Percentiles rank a stretch among this genome's conserved stretches.
phyloP scores from a whole-genome alignment of 35 echinoderm and acorn worm species.

The Strongylocentrotus purpuratus region DNA sequence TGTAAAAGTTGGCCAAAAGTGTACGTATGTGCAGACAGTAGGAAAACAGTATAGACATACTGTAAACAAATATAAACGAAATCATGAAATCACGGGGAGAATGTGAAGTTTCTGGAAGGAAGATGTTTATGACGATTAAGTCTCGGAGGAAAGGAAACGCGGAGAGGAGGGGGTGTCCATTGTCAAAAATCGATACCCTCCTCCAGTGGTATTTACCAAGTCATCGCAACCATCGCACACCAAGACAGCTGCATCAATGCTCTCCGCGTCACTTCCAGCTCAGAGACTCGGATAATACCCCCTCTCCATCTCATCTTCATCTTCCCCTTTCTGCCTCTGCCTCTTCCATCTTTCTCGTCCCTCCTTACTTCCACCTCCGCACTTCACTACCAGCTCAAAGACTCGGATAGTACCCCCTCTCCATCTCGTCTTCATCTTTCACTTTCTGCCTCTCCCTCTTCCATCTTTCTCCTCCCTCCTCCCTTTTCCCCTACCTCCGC shows the following conservation, averaged over 20 bases:
- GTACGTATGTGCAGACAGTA: too few relatives aligned
- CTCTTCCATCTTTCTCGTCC: neutral
- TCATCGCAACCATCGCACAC: neutral
- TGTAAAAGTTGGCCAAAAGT: too few relatives aligned
- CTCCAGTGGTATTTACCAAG: neutral
- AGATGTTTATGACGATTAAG: neutral
- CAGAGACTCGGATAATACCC: neutral
- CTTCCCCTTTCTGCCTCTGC: neutral
- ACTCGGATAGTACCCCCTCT: too few relatives aligned
- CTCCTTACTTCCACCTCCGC: too few relatives aligned
- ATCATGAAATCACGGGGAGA: neutral
- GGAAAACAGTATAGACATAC: too few relatives aligned
- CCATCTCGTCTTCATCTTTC: too few relatives aligned
- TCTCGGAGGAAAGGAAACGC: neutral
- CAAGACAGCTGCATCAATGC: slow-evolving; percentile 1
- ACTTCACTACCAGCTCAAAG: too few relatives aligned
- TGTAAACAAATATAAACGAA: too few relatives aligned
- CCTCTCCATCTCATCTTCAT: neutral
- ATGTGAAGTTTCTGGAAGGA: neutral
- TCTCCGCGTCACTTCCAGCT: neutral
- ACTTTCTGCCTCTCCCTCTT: too few relatives aligned
- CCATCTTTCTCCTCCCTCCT: too few relatives aligned
- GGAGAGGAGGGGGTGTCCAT: neutral
- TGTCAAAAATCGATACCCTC: neutral
- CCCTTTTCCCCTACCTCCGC: too few relatives aligned